Evolutionary conservation across 2,113 vertebrate genomes (phyloP).

Genomic region (Seriola quinqueradiata): DNA sequence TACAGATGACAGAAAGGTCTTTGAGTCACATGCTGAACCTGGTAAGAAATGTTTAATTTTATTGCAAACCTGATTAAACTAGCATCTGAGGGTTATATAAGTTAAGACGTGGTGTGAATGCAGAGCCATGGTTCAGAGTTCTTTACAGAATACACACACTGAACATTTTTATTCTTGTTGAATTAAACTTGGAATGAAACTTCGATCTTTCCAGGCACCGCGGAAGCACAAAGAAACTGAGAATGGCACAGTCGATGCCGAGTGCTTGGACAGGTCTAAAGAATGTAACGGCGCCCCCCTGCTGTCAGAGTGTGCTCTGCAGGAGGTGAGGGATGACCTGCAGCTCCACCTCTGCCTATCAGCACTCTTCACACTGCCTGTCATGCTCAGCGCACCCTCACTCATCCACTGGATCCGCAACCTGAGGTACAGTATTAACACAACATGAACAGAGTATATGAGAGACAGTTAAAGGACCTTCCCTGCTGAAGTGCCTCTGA

Average conservation of each 20-base stretch:
- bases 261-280: constrained; percentile 28
- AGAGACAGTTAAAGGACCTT: background rate
- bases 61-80: too few species aligned
- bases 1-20: constrained; percentile 87
- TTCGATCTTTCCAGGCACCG: constrained; percentile 72
- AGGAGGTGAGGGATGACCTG: constrained; percentile 86
- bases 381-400: constrained; percentile 90
- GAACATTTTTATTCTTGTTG: background rate
- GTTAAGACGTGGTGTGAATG: too few species aligned
- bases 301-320: constrained; percentile 70
- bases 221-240: constrained; percentile 62
- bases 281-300: constrained; percentile 68
- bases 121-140: background rate
- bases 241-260: constrained; percentile 34
- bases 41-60: constrained; percentile 81
- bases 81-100: too few species aligned
- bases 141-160: background rate
- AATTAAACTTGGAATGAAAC: background rate
- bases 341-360: constrained; percentile 90
- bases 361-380: constrained; percentile 86
- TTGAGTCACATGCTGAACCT: constrained; percentile 86
- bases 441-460: too few species aligned
- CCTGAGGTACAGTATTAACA: constrained; percentile 86
- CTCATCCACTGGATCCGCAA: constrained; percentile 94
- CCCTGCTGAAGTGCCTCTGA: background rate